These are phyloP conservation scores for Pterocles orientalis DNA, from an alignment of 2,113 vertebrate genomes.

Conservation along the genomic window DNA sequence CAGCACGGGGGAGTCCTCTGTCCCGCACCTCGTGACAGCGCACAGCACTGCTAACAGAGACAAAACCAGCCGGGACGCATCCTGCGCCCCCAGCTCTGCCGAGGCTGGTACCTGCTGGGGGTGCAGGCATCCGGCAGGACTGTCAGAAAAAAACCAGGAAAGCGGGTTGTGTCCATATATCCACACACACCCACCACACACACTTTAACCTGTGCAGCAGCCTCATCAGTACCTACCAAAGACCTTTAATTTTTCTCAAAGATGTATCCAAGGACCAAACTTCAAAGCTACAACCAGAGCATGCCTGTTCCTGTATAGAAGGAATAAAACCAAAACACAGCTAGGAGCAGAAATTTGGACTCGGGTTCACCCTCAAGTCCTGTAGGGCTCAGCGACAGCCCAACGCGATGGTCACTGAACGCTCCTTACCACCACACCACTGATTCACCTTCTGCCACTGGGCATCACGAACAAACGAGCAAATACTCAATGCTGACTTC, in stretches of 20 bases:
- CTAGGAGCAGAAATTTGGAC: no score
- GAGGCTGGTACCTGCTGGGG: background rate
- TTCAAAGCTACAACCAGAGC: background rate
- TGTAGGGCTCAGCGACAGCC: background rate
- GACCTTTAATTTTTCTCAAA: background rate
- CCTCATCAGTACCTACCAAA: background rate
- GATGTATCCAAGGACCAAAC: background rate
- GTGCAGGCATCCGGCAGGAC: background rate
- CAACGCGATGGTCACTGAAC: fast-evolving
- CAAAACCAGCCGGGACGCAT: fast-evolving
- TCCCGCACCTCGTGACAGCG: background rate
- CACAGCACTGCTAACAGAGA: fast-evolving
- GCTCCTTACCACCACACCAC: background rate
- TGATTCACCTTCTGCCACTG: background rate
- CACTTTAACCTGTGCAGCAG: fast-evolving
- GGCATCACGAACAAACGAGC: background rate
- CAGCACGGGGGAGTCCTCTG: fast-evolving
- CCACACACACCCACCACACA: fast-evolving
- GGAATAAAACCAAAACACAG: fast-evolving
- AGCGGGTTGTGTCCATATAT: fast-evolving
- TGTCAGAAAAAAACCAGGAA: no score
- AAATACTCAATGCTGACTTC: background rate
- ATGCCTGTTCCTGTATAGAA: no score
- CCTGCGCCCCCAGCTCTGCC: background rate
- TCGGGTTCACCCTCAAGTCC: fast-evolving